Evolutionary conservation across 2,797 vertebrate genomes (phyloP).

Genomic region (Fringilla coelebs): DNA sequence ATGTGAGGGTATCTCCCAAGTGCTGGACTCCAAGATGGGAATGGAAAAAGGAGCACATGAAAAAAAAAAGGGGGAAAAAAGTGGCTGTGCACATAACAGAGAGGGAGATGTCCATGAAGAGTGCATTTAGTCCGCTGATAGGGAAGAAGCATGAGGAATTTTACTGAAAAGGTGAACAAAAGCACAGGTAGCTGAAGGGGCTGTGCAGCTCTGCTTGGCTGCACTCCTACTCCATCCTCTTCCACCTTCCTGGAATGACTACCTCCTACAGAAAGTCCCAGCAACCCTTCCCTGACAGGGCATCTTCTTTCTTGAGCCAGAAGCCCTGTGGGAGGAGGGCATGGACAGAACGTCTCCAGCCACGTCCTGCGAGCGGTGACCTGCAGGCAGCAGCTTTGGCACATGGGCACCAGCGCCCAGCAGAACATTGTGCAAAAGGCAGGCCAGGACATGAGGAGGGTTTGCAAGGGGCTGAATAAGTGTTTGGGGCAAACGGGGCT

Average conservation of each 20-base stretch:
- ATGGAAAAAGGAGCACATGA: not conserved
- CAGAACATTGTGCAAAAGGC: not conserved
- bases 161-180: not conserved
- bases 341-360: not conserved
- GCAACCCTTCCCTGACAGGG: not conserved
- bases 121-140: not conserved
- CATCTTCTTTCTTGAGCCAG: not conserved
- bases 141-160: not conserved
- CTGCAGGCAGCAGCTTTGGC: not conserved
- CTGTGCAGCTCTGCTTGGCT: not conserved
- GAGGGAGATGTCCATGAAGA: not conserved
- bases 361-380: fast-evolving
- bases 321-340: not conserved
- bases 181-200: not conserved
- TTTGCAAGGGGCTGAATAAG: not conserved
- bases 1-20: not conserved
- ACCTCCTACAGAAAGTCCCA: not conserved
- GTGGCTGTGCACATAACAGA: not conserved
- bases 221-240: not conserved
- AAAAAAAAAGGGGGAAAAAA: not conserved
- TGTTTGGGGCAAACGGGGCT: not conserved
- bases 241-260: not conserved
- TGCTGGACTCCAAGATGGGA: not conserved
- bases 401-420: fast-evolving
- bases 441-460: fast-evolving